A percentile compares a stretch with the other conserved stretches of the same genome.
These are phyloP conservation scores for Lates calcarifer DNA, from an alignment of 2,113 vertebrate genomes.

Conservation along the genomic window DNA sequence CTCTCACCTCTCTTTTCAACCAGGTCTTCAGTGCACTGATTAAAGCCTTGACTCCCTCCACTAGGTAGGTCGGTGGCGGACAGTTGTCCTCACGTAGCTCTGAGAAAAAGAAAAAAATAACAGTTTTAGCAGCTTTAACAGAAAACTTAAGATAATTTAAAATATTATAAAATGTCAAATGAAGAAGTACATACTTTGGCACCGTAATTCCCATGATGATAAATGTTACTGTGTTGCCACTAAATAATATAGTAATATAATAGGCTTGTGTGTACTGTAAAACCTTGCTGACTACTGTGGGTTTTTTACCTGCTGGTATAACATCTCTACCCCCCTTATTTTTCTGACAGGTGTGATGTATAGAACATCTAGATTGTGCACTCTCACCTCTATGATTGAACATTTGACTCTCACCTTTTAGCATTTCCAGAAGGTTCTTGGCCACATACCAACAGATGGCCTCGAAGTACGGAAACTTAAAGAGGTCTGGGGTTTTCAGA, in stretches of 20 bases:
- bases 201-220: too few species aligned
- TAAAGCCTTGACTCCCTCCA: conserved; percentile 96
- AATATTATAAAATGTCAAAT: too few species aligned
- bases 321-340: background rate
- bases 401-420: conserved; percentile 89
- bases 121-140: background rate
- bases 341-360: background rate
- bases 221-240: too few species aligned
- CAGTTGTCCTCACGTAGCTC: conserved; percentile 95
- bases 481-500: conserved; percentile 98
- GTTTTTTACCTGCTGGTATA: too few species aligned
- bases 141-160: background rate
- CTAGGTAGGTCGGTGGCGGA: conserved; percentile 91
- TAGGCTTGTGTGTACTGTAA: too few species aligned
- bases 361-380: background rate
- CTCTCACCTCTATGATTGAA: conserved; percentile 84
- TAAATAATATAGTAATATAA: too few species aligned
- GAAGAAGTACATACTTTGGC: too few species aligned
- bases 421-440: conserved; percentile 96
- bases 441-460: conserved; percentile 99
- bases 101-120: conserved; percentile 61
- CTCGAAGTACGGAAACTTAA: conserved; percentile 99
- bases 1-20: conserved; percentile 95
- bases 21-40: conserved; percentile 94
- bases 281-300: too few species aligned